Conservation (phyloP, 2,113 vertebrate genomes). For the Callocephalon fimbriatum region DNA sequence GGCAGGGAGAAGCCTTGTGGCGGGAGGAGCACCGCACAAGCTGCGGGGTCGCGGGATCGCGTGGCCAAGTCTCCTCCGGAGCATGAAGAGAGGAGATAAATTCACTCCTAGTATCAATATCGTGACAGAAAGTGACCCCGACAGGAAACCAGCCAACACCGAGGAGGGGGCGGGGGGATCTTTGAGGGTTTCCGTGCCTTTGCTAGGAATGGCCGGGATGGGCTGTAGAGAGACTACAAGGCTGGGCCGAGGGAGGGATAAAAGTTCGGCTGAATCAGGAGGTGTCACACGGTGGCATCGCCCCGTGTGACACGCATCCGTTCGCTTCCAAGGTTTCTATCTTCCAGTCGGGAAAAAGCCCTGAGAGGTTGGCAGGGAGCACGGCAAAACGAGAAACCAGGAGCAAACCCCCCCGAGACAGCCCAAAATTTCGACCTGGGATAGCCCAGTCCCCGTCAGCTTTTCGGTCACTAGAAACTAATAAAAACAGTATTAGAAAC, state of each 20-base stretch:
- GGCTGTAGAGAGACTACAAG: background rate
- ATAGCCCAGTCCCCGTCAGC: background rate
- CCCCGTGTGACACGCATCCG: background rate
- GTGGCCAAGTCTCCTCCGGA: background rate
- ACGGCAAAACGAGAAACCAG: rapidly evolving
- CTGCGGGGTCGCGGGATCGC: background rate
- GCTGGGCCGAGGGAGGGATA: background rate
- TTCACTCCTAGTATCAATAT: background rate
- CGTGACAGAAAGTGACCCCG: background rate
- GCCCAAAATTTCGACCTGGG: background rate
- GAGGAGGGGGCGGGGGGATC: background rate
- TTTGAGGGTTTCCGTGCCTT: background rate
- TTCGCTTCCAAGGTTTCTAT: background rate
- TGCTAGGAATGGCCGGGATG: background rate
- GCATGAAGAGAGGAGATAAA: background rate
- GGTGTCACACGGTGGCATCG: background rate
- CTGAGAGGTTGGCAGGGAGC: rapidly evolving
- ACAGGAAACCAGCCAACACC: background rate
- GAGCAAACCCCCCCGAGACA: background rate
- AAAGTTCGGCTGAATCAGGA: background rate
- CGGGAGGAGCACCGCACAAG: background rate
- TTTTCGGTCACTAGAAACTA: background rate
- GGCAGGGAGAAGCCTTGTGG: background rate
- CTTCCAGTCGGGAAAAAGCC: background rate
- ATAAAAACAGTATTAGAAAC: background rate